Evolutionary conservation across 1,140 invertebrate genomes (phyloP).

Genomic region (Drosophila sproati): DNA sequence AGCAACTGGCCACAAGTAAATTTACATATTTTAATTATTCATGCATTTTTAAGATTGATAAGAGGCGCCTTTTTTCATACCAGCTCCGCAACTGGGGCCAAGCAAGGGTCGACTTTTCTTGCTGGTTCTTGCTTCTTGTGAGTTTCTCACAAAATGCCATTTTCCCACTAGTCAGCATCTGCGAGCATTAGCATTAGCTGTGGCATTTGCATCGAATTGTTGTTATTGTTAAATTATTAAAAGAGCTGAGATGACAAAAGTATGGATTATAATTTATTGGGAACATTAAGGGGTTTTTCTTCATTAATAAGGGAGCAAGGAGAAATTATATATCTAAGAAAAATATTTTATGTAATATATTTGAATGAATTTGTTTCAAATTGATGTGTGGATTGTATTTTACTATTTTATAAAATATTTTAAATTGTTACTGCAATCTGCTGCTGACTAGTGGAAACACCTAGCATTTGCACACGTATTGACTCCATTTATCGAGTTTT

Average conservation of each 20-base stretch:
- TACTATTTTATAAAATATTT: not conserved
- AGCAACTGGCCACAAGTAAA: slow-evolving; percentile 68
- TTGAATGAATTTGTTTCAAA: not conserved
- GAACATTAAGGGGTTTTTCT: too few species aligned
- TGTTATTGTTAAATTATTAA: slow-evolving; percentile 49
- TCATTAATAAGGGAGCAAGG: too few species aligned
- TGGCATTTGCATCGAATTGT: slow-evolving; percentile 40
- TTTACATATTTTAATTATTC: slow-evolving; percentile 83
- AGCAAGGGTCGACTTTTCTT: slow-evolving; percentile 16
- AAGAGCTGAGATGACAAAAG: slow-evolving; percentile 29
- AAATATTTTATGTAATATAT: too few species aligned
- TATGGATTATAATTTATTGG: slow-evolving; percentile 29
- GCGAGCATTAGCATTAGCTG: slow-evolving; percentile 31
- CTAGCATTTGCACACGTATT: not conserved
- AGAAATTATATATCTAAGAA: too few species aligned
- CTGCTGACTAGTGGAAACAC: not conserved
- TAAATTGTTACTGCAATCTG: not conserved
- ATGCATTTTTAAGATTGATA: slow-evolving; percentile 83
- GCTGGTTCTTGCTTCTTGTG: not conserved
- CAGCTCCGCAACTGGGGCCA: not conserved
- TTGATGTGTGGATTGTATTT: not conserved
- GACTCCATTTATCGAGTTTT: slow-evolving; percentile 57
- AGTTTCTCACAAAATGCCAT: slow-evolving; percentile 20
- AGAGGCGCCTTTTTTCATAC: slow-evolving; percentile 44
- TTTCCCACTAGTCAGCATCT: slow-evolving; percentile 36